Evolutionary conservation across 2,113 vertebrate species (phyloP), one percentile per base, ranked within the genome.

Genomic region (Hassar affinis): DNA sequence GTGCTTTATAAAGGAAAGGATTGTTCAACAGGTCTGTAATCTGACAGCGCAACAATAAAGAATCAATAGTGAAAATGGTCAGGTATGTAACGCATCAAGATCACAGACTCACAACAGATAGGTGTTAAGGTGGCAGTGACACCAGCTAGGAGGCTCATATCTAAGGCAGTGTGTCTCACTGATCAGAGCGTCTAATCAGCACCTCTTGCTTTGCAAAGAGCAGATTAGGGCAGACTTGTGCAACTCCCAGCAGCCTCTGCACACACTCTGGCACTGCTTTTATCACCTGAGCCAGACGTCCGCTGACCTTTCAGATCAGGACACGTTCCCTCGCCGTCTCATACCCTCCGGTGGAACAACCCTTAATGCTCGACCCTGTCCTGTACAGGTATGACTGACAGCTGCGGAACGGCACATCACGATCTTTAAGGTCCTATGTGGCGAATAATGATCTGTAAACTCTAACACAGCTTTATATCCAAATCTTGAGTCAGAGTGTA

Each of bases 241-340:
- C n/a, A 61, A 11, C 52, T 56, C 76, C 78, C 49, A 35, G 51
- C 6, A 8, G 64, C 30, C 33, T 20, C 15, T 35, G 82, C 20
- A 68, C 30, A 66, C 62, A 66, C 30, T 1, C 22, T 8, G n/a
- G n/a, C 59, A 30, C 18, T 10, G 49, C 20, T 51, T 45, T 78
- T 74, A 87, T 72, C 51, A 74, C 86, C 64, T 66, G 25, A 80
- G 78, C 66, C 71, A 45, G 57, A n/a, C 17, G 42, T 72, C 66
- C 45, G n/a, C 66, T 78, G 75, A 82, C 85, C 80, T 79, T 82
- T 83, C 35, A 71, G 49, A 62, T 54, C 30, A 12, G 3, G 56
- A 78, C 52, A 66, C 17, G 14, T 42, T 52, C n/a, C 49, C 79
- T 78, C n/a, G n/a, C n/a, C n/a, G 57, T 51, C 66, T 12, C n/a